Evolutionary conservation across 1,140 invertebrate genomes (phyloP).

Genomic region (Leptestheria dahalacensis): DNA sequence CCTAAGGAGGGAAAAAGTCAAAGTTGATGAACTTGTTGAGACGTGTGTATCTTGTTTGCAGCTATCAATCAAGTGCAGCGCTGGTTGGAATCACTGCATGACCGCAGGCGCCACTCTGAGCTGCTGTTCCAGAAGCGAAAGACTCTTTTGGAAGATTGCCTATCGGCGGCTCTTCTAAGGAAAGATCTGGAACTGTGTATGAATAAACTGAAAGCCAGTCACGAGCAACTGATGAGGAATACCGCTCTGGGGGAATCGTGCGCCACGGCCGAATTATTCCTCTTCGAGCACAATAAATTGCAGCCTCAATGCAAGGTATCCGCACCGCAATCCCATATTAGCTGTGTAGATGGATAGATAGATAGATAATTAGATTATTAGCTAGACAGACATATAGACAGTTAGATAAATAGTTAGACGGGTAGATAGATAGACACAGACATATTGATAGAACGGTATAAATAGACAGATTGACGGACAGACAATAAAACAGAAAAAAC

Average conservation of each 20-base stretch:
- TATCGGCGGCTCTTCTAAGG: conserved; percentile 54
- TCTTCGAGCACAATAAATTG: conserved; percentile 51
- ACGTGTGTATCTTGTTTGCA: not conserved
- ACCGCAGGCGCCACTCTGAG: conserved; percentile 54
- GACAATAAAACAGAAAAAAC: no score
- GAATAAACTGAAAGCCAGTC: conserved; percentile 34
- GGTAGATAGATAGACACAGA: no score
- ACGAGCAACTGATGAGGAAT: conserved; percentile 28
- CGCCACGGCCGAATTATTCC: conserved; percentile 46
- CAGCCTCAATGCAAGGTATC: conserved; percentile 51
- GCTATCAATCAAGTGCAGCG: conserved; percentile 48
- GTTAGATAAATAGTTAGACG: no score
- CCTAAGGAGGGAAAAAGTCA: not conserved
- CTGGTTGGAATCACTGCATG: conserved; percentile 60
- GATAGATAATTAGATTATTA: no score
- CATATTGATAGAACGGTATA: no score
- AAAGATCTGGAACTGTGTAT: conserved; percentile 53
- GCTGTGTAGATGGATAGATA: no score
- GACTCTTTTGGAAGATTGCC: conserved; percentile 55
- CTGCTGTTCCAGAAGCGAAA: conserved; percentile 50
- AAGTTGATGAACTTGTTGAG: not conserved
- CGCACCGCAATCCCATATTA: not conserved
- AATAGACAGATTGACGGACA: no score
- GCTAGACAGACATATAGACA: no score
- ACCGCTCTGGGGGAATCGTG: conserved; percentile 42